These are phyloP conservation scores for Ivindomyrus marchei DNA, from an alignment of 2,113 vertebrate genomes.

Conservation along the genomic window DNA sequence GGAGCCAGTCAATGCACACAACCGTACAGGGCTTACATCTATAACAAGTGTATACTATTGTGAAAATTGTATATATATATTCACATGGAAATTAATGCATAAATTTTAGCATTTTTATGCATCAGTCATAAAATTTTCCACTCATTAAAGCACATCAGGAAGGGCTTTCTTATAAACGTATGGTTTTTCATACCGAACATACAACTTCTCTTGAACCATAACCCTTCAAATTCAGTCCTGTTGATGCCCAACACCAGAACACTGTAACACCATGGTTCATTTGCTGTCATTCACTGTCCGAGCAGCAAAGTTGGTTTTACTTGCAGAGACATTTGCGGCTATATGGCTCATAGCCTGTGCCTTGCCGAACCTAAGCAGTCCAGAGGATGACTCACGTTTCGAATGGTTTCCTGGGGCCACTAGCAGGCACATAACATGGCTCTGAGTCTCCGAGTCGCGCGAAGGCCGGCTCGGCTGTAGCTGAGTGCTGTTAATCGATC, in stretches of 20 bases:
- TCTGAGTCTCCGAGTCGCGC: not conserved
- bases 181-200: not conserved
- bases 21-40: not conserved
- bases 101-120: not conserved
- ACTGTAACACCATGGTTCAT: not conserved
- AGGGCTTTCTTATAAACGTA: not conserved
- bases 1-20: not conserved
- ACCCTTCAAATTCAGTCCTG: not conserved
- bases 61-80: not conserved
- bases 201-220: not conserved
- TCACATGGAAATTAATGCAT: not conserved
- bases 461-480: not conserved
- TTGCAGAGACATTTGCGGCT: not conserved
- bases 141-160: not conserved
- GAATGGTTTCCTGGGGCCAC: no score
- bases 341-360: not conserved
- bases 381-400: not conserved
- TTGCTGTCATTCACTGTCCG: not conserved
- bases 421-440: not conserved
- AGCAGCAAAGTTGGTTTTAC: not conserved
- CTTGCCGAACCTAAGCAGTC: not conserved
- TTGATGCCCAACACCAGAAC: not conserved
- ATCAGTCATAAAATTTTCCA: not conserved
- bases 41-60: not conserved
- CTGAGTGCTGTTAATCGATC: not conserved